Evolutionary conservation across 2,797 vertebrate genomes (phyloP), one percentile per base, ranked within the genome.

Genomic region (Darevskia nairensis): DNA sequence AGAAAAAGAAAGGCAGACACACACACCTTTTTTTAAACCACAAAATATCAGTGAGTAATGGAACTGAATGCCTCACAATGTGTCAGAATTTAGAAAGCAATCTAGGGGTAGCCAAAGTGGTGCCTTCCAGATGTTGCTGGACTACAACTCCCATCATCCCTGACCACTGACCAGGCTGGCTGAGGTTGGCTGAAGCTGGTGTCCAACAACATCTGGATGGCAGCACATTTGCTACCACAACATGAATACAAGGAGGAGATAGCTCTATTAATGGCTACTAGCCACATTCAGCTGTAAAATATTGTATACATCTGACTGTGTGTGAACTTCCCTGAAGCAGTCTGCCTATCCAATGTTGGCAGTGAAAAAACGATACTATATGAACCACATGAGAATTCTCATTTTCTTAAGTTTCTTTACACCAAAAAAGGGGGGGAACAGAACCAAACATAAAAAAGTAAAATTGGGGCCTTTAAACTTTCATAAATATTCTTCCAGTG

Each of bases 401-500:
- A 74, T 82, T 77, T 86, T 39, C 69, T 81, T 29, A 23, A 50
- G 29, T 81, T 86, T 32, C 72, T 79, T 89, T 85, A 74, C 46
- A 85, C 1, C 76, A 80, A 75, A 0, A 27, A 29, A 11, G 19
- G 2, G 77, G 2, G 2, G 3, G 66, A 0, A 0, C 50, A 66
- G 3, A 89, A 1, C 81, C 29, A 89, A 27, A 89, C 79, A 91
- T 3, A 41, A 82, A 82, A 89, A 84, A 86, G 80, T 75, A 84
- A 93, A 91, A 93, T 46, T 82, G 81, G 39, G 89, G 13, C 59
- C 78, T 89, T 82, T 44, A 61, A 83, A 68, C 83, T 71, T 91
- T 82, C 80, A 90, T 89, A 89, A 88, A 7, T 35, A 69, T 89
- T 94, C 75, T 77, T 85, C 77, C 90, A 88, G 82, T 82, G 75